phyloP scores from a whole-genome alignment of 1,140 invertebrate genomes.

The Drosophila virilis region DNA sequence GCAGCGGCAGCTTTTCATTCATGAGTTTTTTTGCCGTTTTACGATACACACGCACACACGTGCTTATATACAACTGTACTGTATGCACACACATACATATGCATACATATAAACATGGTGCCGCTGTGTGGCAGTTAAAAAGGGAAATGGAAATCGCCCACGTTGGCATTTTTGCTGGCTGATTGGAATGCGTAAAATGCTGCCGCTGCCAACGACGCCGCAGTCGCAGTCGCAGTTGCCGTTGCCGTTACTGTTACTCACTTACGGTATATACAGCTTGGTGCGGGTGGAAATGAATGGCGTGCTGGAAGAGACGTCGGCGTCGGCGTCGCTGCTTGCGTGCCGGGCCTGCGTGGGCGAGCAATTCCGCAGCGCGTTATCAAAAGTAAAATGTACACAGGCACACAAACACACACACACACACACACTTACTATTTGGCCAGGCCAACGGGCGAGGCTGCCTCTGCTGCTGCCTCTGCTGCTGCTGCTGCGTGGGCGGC shows the following conservation, averaged over 20 bases:
- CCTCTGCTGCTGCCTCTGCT: not conserved
- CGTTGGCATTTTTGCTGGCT: slow-evolving; percentile 59
- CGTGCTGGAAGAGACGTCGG: slow-evolving; percentile 56
- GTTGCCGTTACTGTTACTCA: slow-evolving; percentile 17
- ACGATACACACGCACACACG: slow-evolving; percentile 25
- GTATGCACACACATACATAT: slow-evolving; percentile 7
- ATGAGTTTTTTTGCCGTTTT: slow-evolving; percentile 64
- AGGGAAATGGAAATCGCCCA: slow-evolving; percentile 60
- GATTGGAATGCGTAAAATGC: slow-evolving; percentile 80
- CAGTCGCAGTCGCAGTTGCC: too few relatives aligned
- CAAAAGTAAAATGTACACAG: slow-evolving; percentile 70
- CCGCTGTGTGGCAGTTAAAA: slow-evolving; percentile 23
- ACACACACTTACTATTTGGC: slow-evolving; percentile 17
- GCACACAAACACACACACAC: slow-evolving; percentile 9
- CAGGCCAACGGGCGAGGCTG: slow-evolving; percentile 33
- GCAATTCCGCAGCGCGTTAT: slow-evolving; percentile 73
- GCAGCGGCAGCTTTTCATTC: slow-evolving; percentile 71
- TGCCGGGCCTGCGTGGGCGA: slow-evolving; percentile 61
- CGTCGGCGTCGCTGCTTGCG: slow-evolving; percentile 28
- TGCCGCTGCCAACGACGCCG: slow-evolving; percentile 28
- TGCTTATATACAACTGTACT: slow-evolving; percentile 9
- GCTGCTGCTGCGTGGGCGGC: slow-evolving; percentile 32
- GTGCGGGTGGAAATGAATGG: slow-evolving; percentile 66
- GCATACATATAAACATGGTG: slow-evolving; percentile 17
- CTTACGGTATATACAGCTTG: not conserved